Percentiles rank a stretch among this genome's conserved stretches.
These are phyloP conservation scores for Icerya purchasi DNA, from an alignment of 2,888 invertebrate genomes.

Conservation along the genomic window DNA sequence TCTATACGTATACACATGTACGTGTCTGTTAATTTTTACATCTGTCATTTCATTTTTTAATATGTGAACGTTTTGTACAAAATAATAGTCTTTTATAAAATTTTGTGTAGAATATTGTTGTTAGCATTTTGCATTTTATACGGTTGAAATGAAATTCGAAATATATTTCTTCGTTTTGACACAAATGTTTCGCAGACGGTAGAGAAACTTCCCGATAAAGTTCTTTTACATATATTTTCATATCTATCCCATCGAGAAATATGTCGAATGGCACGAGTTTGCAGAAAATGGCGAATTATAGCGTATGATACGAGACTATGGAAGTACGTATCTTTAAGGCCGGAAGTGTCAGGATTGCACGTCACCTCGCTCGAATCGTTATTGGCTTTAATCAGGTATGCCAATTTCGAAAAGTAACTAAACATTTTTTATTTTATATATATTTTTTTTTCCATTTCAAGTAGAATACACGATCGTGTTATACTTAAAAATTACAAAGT, in stretches of 20 bases:
- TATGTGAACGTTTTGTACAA: too few species aligned
- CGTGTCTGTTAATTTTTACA: too few species aligned
- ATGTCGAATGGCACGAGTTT: conserved; percentile 78
- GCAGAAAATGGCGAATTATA: conserved; percentile 86
- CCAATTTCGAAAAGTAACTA: too few species aligned
- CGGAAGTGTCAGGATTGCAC: conserved; percentile 87
- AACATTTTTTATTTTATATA: neutral
- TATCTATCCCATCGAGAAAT: conserved; percentile 86
- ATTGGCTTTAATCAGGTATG: conserved; percentile 53
- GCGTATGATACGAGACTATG: conserved; percentile 89
- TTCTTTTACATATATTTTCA: conserved; percentile 78
- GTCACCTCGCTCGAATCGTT: conserved; percentile 74
- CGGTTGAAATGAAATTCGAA: too few species aligned
- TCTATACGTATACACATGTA: too few species aligned
- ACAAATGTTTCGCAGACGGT: too few species aligned
- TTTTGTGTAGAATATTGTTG: too few species aligned
- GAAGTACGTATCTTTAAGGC: conserved; percentile 86
- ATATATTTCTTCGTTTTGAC: too few species aligned
- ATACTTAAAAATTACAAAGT: neutral
- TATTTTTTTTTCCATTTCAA: neutral
- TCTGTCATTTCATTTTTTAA: too few species aligned
- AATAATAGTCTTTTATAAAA: too few species aligned
- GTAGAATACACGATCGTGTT: neutral
- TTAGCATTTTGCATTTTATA: too few species aligned
- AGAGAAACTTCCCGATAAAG: conserved; percentile 91